Percentiles rank a stretch among this genome's conserved stretches.
Evolutionary conservation across 2,797 vertebrate species (phyloP).

Genomic region (Valencia hispanica): DNA sequence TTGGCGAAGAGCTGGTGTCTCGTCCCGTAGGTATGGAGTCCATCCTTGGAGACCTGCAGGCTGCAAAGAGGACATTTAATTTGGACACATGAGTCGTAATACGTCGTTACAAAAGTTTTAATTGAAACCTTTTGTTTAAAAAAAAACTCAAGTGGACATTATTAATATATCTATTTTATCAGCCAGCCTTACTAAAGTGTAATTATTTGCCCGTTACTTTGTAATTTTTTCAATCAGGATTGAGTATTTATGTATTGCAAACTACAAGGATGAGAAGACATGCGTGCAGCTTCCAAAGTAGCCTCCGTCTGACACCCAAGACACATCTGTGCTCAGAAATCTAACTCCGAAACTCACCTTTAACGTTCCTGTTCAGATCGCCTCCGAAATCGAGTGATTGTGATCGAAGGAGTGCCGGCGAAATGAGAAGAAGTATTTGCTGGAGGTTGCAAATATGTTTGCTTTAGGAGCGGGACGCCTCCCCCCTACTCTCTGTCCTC

Average conservation of each 20-base stretch:
- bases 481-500: slow-evolving; percentile 44
- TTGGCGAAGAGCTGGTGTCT: slow-evolving; percentile 91
- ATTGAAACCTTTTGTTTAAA: neutral
- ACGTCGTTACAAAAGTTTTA: neutral
- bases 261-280: neutral
- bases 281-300: neutral
- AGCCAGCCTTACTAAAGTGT: neutral
- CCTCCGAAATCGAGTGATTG: slow-evolving; percentile 40
- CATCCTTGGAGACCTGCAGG: slow-evolving; percentile 85
- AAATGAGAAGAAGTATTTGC: slow-evolving; percentile 12
- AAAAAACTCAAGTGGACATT: too few species aligned
- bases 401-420: slow-evolving; percentile 31
- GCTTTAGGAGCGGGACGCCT: slow-evolving; percentile 53
- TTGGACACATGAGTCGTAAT: neutral
- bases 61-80: slow-evolving; percentile 45
- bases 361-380: slow-evolving; percentile 48
- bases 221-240: neutral
- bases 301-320: neutral
- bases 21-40: slow-evolving; percentile 91
- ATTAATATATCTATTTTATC: neutral
- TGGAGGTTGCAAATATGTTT: slow-evolving; percentile 47
- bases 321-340: neutral
- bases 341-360: slow-evolving; percentile 65
- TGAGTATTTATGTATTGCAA: neutral
- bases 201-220: neutral